A percentile compares a stretch with the other conserved stretches of the same genome.
phyloP scores from a whole-genome alignment of 1,140 invertebrate species.

The Drosophila teissieri region DNA sequence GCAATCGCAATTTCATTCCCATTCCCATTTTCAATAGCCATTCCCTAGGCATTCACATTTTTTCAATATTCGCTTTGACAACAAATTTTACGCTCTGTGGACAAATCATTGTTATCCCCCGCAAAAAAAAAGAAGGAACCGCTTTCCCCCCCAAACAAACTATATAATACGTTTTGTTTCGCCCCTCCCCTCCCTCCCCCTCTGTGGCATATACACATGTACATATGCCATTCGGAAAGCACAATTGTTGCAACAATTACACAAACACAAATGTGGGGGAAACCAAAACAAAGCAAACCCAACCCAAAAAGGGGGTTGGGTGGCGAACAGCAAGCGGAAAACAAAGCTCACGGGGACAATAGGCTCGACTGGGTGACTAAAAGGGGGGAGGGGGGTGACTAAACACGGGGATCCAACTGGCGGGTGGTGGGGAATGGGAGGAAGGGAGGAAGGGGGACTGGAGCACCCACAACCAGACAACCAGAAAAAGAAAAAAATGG shows the following conservation, averaged over 20 bases:
- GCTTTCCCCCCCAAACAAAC: constrained; percentile 2
- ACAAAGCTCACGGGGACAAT: constrained; percentile 53
- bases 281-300: constrained; percentile 56
- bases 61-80: constrained; percentile 33
- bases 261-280: constrained; percentile 65
- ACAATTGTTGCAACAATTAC: constrained; percentile 79
- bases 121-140: neutral
- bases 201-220: neutral
- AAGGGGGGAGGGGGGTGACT: neutral
- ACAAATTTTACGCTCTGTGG: constrained; percentile 44
- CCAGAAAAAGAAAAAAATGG: constrained; percentile 1
- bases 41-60: neutral
- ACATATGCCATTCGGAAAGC: constrained; percentile 45
- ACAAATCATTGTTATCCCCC: constrained; percentile 37
- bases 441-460: neutral
- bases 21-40: neutral
- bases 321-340: constrained; percentile 34
- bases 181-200: neutral
- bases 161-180: constrained; percentile 7
- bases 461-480: constrained; percentile 1
- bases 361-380: constrained; percentile 7
- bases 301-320: neutral
- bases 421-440: neutral
- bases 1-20: neutral
- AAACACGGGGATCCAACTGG: no score